phyloP scores from a whole-genome alignment of 30 jellyfish, hydroid and myxozoan species.

The Hydractinia echinata region DNA sequence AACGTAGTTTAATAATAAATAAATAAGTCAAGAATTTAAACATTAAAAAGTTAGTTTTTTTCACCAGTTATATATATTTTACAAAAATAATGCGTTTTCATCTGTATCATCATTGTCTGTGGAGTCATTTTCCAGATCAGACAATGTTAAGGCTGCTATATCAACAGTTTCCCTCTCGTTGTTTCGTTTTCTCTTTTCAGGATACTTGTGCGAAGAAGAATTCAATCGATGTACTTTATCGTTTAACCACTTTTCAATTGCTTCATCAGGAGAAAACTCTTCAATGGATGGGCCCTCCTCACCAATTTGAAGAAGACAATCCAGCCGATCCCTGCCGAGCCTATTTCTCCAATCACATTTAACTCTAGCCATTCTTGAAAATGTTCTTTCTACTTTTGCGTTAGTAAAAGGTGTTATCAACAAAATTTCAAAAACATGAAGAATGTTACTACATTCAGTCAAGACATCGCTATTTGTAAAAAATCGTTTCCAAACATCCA shows the following conservation, averaged over 20 bases:
- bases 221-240: not conserved
- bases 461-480: not conserved
- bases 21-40: too few relatives aligned
- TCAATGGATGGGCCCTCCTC: slow-evolving; percentile 14
- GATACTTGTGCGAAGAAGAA: not conserved
- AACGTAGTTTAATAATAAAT: too few relatives aligned
- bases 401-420: slow-evolving; percentile 12
- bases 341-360: slow-evolving; percentile 3
- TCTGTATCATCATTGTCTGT: too few relatives aligned
- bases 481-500: not conserved
- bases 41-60: too few relatives aligned
- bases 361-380: slow-evolving; percentile 14
- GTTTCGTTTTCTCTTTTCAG: too few relatives aligned
- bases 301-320: not conserved
- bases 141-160: too few relatives aligned
- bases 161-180: too few relatives aligned
- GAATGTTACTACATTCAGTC: not conserved
- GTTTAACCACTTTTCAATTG: slow-evolving; percentile 6
- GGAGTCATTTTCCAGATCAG: too few relatives aligned
- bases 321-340: slow-evolving; percentile 1
- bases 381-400: slow-evolving; percentile 26
- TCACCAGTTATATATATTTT: too few relatives aligned
- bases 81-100: too few relatives aligned
- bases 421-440: not conserved
- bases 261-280: not conserved